Evolutionary conservation across 2,797 vertebrate species (phyloP), one percentile per base, ranked within the genome.

Genomic region (Netta rufina): DNA sequence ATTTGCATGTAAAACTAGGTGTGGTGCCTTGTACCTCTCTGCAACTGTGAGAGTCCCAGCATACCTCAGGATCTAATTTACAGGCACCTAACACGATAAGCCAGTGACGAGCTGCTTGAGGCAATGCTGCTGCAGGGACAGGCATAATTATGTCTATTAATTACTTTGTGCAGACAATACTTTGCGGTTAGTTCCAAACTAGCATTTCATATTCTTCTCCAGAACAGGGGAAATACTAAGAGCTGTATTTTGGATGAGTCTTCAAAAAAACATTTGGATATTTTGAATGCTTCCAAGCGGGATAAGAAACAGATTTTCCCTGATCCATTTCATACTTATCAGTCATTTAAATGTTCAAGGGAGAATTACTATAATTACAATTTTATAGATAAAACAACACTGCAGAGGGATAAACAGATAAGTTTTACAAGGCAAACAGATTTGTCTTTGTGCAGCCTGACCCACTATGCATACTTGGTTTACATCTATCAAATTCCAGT

Each of bases 281-380:
- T 86, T 93, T 78, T 90, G 47, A 5, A 78, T 76, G 56, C 47
- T 73, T 95, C 49, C 58, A 84, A 56, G 53, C 22, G 14, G 83
- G 61, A 93, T 76, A 85, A 88, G 87, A 80, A 94, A 87, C 64
- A 88, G 76, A 91, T 92, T 84, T 95, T 70, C 62, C 56, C 47
- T 66, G 64, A 78, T 66, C 56, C 43, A n/a, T n/a, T 82, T 49
- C 57, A 54, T 67, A 17, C 16, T 1, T 78, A 74, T 65, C 0
- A 0, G 75, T 80, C 82, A 65, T 24, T 92, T 61, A 66, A 66
- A 69, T 91, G 47, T 73, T 95, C 70, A 88, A 65, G 79, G 83
- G 87, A 86, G 66, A 93, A 84, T 81, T 90, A 91, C 54, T 62
- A 25, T 70, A 91, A 86, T 87, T 84, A 80, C 19, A 14, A 21